phyloP scores from a whole-genome alignment of 2,797 vertebrate genomes.

The Euthynnus affinis region DNA sequence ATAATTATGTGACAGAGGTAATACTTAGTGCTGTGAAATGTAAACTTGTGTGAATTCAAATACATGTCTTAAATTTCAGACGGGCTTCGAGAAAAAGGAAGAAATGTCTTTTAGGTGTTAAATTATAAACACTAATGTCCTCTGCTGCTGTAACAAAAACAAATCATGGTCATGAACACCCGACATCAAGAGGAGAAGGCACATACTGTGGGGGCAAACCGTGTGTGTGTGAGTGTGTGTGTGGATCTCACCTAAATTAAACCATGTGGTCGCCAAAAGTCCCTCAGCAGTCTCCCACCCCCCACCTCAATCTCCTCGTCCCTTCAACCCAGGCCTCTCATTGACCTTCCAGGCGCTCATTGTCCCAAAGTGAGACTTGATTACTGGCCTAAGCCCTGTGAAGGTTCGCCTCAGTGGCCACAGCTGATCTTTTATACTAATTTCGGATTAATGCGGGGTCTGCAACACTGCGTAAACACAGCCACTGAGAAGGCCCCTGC shows the following conservation, averaged over 20 bases:
- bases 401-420: slow-evolving; percentile 90
- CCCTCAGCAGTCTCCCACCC: slow-evolving; percentile 33
- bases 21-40: slow-evolving; percentile 56
- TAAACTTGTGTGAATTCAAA: slow-evolving; percentile 74
- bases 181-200: slow-evolving; percentile 31
- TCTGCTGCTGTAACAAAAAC: slow-evolving; percentile 61
- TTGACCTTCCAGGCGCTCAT: slow-evolving; percentile 83
- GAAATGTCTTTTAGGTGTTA: slow-evolving; percentile 70
- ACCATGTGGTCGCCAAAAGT: slow-evolving; percentile 75
- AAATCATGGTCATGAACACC: slow-evolving; percentile 45
- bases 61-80: slow-evolving; percentile 61
- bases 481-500: slow-evolving; percentile 93
- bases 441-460: slow-evolving; percentile 99
- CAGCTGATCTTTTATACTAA: slow-evolving; percentile 99
- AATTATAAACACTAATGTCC: slow-evolving; percentile 65
- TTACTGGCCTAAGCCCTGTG: slow-evolving; percentile 91
- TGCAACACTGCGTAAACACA: slow-evolving; percentile 96
- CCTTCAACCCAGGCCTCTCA: slow-evolving; percentile 73
- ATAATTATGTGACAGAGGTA: slow-evolving; percentile 75
- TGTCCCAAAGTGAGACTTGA: slow-evolving; percentile 88
- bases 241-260: slow-evolving; percentile 76
- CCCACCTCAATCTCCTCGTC: slow-evolving; percentile 74
- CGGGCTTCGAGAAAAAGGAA: slow-evolving; percentile 43
- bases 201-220: slow-evolving; percentile 33
- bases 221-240: slow-evolving; percentile 12